Evolutionary conservation across 2,113 vertebrate genomes (phyloP).

Genomic region (Phylloscopus trochilus): DNA sequence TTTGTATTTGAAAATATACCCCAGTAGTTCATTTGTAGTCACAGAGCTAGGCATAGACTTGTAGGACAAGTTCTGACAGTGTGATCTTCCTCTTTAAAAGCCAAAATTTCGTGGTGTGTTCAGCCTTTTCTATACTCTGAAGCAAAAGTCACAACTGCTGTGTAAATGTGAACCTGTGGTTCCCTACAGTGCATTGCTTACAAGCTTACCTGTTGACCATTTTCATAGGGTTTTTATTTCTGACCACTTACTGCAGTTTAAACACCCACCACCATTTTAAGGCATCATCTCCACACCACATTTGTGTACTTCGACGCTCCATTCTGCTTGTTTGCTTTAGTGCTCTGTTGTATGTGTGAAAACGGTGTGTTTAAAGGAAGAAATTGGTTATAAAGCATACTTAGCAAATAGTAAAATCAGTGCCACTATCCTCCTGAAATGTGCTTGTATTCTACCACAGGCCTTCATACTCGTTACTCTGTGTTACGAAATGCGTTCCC

Average conservation of each 20-base stretch:
- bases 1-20: background rate
- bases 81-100: conserved; percentile 37
- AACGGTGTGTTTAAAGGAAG: conserved; percentile 17
- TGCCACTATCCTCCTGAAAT: conserved; percentile 16
- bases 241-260: conserved; percentile 6
- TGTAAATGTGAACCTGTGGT: conserved; percentile 51
- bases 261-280: background rate
- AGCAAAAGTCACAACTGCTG: conserved; percentile 62
- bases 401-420: conserved; percentile 4
- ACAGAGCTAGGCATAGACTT: conserved; percentile 9
- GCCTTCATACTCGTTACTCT: conserved; percentile 7
- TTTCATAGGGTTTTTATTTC: conserved; percentile 28
- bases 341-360: conserved; percentile 7
- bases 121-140: conserved; percentile 51
- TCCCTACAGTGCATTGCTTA: conserved; percentile 25
- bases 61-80: conserved; percentile 10
- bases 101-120: conserved; percentile 58
- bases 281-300: background rate
- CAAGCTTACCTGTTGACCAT: background rate
- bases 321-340: background rate
- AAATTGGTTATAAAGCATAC: conserved; percentile 4
- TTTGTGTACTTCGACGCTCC: background rate
- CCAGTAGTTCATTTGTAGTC: conserved; percentile 11
- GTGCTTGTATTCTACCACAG: conserved; percentile 36
- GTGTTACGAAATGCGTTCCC: background rate